A percentile compares a stretch with the other conserved stretches of the same genome.
Evolutionary conservation across 1,140 invertebrate genomes (phyloP).

Genomic region (Bradynema listronoti): DNA sequence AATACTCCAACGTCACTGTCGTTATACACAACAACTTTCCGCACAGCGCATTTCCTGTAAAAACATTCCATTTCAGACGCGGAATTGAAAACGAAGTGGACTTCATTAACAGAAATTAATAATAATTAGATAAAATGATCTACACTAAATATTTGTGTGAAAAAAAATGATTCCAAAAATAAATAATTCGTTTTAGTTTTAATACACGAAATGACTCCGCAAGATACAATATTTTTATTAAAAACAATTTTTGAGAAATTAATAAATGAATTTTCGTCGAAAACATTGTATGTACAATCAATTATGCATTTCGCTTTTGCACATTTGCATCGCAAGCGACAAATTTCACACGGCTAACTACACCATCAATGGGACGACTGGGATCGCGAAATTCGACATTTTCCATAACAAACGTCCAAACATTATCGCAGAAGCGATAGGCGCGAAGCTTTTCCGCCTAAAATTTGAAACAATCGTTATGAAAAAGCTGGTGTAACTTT

Average conservation of each 20-base stretch:
- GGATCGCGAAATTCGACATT: slow-evolving; percentile 96
- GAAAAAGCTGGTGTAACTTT: too few species aligned
- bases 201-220: too few species aligned
- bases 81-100: slow-evolving; percentile 53
- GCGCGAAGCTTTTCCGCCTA: slow-evolving; percentile 90
- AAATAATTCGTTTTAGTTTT: too few species aligned
- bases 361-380: slow-evolving; percentile 60
- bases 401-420: slow-evolving; percentile 98
- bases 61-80: slow-evolving; percentile 52
- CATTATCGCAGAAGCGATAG: slow-evolving; percentile 98
- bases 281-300: too few species aligned
- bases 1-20: slow-evolving; percentile 52
- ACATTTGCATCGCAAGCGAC: slow-evolving; percentile 85
- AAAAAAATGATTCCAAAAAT: too few species aligned
- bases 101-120: slow-evolving; percentile 5
- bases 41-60: slow-evolving; percentile 46
- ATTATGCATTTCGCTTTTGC: neutral
- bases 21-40: slow-evolving; percentile 57
- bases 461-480: slow-evolving; percentile 8
- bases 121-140: too few species aligned
- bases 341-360: slow-evolving; percentile 93
- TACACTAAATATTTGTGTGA: too few species aligned
- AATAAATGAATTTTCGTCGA: too few species aligned
- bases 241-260: too few species aligned
- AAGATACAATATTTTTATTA: too few species aligned